These are phyloP conservation scores for Antechinus flavipes DNA, from an alignment of 2,113 vertebrate genomes.

Conservation along the genomic window DNA sequence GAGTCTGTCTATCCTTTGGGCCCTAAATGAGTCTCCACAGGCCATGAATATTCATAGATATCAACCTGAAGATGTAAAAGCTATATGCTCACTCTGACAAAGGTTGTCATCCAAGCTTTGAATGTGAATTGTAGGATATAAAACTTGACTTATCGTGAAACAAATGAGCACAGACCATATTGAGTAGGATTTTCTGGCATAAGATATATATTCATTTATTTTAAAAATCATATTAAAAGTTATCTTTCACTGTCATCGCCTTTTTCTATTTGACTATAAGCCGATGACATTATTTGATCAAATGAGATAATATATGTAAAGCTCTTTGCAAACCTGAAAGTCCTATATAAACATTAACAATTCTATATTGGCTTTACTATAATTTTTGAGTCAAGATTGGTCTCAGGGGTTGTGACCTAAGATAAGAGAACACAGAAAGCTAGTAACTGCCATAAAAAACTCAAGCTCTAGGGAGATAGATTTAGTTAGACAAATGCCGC, in stretches of 20 bases:
- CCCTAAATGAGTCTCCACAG: background rate
- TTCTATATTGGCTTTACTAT: background rate
- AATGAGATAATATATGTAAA: background rate
- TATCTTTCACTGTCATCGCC: background rate
- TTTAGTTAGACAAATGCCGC: background rate
- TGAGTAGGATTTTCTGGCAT: background rate
- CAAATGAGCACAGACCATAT: background rate
- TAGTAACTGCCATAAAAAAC: background rate
- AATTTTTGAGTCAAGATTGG: background rate
- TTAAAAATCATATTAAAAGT: background rate
- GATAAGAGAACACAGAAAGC: background rate
- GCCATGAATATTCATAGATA: background rate
- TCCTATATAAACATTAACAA: background rate
- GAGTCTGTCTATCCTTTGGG: background rate
- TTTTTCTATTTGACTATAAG: background rate
- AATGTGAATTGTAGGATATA: background rate
- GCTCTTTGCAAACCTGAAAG: background rate
- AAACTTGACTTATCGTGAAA: background rate
- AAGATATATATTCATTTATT: background rate
- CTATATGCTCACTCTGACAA: background rate
- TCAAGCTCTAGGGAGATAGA: background rate
- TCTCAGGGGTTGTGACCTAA: background rate
- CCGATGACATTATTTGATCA: background rate
- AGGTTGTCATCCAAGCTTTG: background rate
- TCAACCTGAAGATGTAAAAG: background rate